phyloP scores from a whole-genome alignment of 2,888 invertebrate genomes.

The Augiades crinisus region DNA sequence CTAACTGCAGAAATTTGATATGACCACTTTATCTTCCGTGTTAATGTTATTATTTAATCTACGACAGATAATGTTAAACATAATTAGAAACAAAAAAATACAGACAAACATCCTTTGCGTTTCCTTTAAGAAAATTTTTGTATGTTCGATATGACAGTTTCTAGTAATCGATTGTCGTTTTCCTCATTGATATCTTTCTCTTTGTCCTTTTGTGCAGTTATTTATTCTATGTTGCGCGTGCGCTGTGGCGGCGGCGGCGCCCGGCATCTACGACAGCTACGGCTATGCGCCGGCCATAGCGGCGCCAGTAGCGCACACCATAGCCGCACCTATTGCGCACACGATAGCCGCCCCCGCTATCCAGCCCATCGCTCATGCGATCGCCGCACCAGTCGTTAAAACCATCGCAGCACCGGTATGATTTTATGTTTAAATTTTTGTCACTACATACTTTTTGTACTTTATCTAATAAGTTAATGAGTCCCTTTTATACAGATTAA shows the following conservation, averaged over 20 bases:
- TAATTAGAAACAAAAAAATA: no score
- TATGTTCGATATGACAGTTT: no score
- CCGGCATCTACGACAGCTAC: conserved; percentile 49
- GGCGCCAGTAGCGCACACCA: conserved; percentile 26
- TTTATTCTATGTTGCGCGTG: conserved; percentile 66
- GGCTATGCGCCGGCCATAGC: conserved; percentile 36
- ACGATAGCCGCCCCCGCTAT: conserved; percentile 35
- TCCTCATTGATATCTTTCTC: neutral
- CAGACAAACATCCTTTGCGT: no score
- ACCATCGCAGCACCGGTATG: conserved; percentile 57
- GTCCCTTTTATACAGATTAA: no score
- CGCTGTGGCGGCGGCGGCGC: conserved; percentile 57
- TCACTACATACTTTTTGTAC: neutral
- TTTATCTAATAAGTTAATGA: neutral
- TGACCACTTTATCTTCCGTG: no score
- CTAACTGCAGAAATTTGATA: no score
- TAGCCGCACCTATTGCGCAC: conserved; percentile 36
- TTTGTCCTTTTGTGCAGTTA: conserved; percentile 42
- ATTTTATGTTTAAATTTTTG: neutral
- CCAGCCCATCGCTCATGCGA: conserved; percentile 31
- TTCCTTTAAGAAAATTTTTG: no score
- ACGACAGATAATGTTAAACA: no score
- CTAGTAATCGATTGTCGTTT: neutral
- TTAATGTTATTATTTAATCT: no score
- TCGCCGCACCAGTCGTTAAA: conserved; percentile 42